Percentiles rank a stretch among this genome's conserved stretches.
Evolutionary conservation across 2,113 vertebrate genomes (phyloP).

Genomic region (Myiozetetes cayanensis): DNA sequence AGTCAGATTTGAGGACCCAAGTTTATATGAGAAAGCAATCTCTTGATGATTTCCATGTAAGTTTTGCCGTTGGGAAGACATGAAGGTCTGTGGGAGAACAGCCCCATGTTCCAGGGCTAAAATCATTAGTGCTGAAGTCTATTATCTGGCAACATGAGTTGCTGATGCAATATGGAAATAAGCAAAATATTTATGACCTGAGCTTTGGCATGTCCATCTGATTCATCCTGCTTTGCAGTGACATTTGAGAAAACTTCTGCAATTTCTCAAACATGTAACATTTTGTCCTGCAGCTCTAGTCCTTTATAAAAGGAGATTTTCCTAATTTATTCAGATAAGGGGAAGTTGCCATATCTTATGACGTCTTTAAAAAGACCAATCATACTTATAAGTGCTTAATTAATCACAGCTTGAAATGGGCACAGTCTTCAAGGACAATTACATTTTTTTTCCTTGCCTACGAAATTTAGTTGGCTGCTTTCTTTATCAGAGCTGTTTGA

Average conservation of each 20-base stretch:
- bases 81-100: neutral
- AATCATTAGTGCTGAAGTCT: neutral
- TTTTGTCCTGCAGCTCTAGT: neutral
- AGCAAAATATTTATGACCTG: constrained; percentile 16
- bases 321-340: constrained; percentile 45
- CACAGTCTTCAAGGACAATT: constrained; percentile 19
- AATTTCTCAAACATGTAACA: neutral
- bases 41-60: neutral
- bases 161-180: neutral
- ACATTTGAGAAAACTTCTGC: neutral
- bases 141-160: neutral
- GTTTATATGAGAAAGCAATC: neutral
- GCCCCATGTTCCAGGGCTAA: neutral
- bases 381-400: constrained; percentile 53
- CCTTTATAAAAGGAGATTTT: neutral
- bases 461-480: neutral
- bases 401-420: constrained; percentile 40
- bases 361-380: constrained; percentile 51
- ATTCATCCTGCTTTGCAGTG: constrained; percentile 3
- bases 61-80: neutral
- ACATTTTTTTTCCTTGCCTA: neutral
- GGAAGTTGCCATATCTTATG: constrained; percentile 36
- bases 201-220: neutral
- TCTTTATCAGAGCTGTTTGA: neutral
- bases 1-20: neutral